Evolutionary conservation across 2,113 vertebrate genomes (phyloP).

Genomic region (Heterotilapia buettikoferi): DNA sequence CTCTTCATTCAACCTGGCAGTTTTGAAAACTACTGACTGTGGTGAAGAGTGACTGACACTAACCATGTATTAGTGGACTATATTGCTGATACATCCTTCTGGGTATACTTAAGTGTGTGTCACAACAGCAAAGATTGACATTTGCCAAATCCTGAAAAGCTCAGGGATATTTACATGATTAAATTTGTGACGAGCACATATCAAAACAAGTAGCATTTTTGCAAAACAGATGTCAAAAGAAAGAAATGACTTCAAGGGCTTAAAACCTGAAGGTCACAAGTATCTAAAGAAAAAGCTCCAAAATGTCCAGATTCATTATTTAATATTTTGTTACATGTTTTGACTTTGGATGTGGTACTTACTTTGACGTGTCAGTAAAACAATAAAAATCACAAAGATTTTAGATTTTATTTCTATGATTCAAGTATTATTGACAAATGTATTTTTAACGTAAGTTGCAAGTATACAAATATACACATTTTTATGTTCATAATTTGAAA

Average conservation of each 20-base stretch:
- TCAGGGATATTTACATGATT: conserved; percentile 8
- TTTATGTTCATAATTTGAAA: background rate
- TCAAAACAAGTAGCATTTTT: background rate
- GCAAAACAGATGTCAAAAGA: conserved; percentile 12
- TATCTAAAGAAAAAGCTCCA: background rate
- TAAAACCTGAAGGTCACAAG: background rate
- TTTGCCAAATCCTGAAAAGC: conserved; percentile 27
- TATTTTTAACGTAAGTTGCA: background rate
- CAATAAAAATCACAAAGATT: background rate
- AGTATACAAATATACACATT: background rate
- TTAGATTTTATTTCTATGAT: background rate
- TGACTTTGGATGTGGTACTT: background rate
- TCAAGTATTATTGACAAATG: background rate
- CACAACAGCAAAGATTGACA: conserved; percentile 17
- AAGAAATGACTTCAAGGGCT: background rate
- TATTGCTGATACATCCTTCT: conserved; percentile 12
- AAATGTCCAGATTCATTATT: background rate
- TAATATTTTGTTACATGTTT: background rate
- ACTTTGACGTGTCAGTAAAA: background rate
- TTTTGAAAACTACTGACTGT: background rate
- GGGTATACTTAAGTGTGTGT: background rate
- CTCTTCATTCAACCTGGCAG: conserved; percentile 14
- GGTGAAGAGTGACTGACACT: conserved; percentile 19
- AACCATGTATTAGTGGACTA: background rate
- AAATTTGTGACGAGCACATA: background rate